phyloP scores from a whole-genome alignment of 2,888 invertebrate genomes.

The Drosophila incognita region DNA sequence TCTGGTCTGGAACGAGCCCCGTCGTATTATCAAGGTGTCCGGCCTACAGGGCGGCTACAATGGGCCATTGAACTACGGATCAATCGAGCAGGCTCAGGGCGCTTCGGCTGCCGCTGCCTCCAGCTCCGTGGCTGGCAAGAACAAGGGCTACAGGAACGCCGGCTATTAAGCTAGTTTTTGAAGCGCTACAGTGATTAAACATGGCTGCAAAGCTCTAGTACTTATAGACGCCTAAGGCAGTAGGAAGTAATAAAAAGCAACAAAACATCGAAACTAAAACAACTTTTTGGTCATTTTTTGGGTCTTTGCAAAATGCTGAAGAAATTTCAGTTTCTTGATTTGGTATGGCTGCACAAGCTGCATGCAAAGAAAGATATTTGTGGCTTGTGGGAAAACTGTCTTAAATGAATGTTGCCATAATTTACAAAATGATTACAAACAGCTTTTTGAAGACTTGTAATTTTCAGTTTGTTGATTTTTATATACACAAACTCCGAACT shows the following conservation, averaged over 20 bases:
- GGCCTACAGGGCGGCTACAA: constrained; percentile 24
- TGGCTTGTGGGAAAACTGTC: background rate
- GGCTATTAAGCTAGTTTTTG: constrained; percentile 40
- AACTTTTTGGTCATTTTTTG: background rate
- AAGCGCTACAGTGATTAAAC: constrained; percentile 35
- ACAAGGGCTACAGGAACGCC: constrained; percentile 20
- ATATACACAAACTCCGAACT: background rate
- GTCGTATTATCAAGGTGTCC: constrained; percentile 28
- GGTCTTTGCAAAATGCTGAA: background rate
- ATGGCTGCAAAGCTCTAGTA: constrained; percentile 21
- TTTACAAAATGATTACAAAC: background rate
- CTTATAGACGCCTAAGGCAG: constrained; percentile 24
- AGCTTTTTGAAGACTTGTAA: background rate
- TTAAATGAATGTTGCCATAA: background rate
- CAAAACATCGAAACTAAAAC: constrained; percentile 25
- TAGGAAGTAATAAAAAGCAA: constrained; percentile 49
- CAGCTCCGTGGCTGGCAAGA: constrained; percentile 56
- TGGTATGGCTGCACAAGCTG: background rate
- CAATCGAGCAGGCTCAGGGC: constrained; percentile 51
- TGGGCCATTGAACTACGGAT: constrained; percentile 28
- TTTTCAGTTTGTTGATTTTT: background rate
- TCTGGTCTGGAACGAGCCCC: constrained; percentile 49
- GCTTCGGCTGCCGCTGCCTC: constrained; percentile 74
- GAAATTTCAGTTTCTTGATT: background rate
- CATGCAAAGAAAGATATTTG: background rate